Evolutionary conservation across 2,797 vertebrate species (phyloP).

Genomic region (Acanthurus lineatus): DNA sequence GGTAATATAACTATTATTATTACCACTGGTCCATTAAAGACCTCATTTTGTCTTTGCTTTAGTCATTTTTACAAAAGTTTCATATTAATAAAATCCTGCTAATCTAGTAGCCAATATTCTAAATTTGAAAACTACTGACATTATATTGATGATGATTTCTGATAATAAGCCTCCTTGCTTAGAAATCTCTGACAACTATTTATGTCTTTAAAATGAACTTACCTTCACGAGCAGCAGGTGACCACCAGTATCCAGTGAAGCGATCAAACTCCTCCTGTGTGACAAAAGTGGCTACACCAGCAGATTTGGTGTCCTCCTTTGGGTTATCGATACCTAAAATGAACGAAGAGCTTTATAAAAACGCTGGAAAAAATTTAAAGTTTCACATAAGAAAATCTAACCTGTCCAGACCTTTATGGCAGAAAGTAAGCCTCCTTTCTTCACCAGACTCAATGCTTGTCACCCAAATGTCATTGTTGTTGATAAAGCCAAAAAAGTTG

Average conservation of each 20-base stretch:
- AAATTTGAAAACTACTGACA: background rate
- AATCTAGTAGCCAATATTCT: background rate
- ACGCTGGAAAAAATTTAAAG: background rate
- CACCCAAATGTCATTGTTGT: constrained; percentile 95
- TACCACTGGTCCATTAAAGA: background rate
- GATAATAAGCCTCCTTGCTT: background rate
- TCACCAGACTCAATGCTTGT: constrained; percentile 89
- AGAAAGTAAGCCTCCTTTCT: constrained; percentile 84
- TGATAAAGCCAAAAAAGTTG: constrained; percentile 94
- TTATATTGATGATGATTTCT: background rate
- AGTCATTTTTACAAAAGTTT: background rate
- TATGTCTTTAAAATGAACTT: constrained; percentile 66
- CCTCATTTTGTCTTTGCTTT: background rate
- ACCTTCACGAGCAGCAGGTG: constrained; percentile 81
- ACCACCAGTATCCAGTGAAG: constrained; percentile 98
- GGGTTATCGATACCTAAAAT: constrained; percentile 89
- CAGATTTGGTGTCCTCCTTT: constrained; percentile 93
- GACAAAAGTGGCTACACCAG: constrained; percentile 95
- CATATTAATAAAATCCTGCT: background rate
- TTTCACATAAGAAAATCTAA: background rate
- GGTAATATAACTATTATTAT: background rate
- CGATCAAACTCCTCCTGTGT: constrained; percentile 98
- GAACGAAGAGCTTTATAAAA: background rate
- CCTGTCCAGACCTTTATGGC: constrained; percentile 80
- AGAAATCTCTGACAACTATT: background rate